Evolutionary conservation across 2,888 invertebrate genomes (phyloP), one percentile per base, ranked within the genome.

Genomic region (Tetramorium bicarinatum): DNA sequence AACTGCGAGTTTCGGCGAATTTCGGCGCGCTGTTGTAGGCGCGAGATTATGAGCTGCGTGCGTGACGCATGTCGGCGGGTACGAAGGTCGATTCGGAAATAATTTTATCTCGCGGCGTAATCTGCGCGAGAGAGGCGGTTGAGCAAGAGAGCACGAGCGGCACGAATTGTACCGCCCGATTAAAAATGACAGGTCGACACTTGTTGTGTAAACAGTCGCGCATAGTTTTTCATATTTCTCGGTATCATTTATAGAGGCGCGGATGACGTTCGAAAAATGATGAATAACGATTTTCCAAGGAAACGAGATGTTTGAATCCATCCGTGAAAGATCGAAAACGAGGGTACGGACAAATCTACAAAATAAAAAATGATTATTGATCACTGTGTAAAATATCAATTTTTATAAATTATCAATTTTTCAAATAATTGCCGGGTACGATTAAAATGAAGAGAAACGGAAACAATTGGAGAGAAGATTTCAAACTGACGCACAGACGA

Each of bases 81-180:
- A 72, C 88, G 85, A 83, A 87, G 87, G 85, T 88, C 85, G 83
- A 69, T 83, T 87, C 84, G 86, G 82, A 87, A 87, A 88, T 88
- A 86, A 89, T 87, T 88, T 82, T 85, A 87, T 87, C 87, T 61
- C 56, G n/a, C 67, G 41, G 38, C 74, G 83, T 81, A 84, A 87
- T 87, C 87, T 79, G 13, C 56, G 38, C n/a, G 34, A 59, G 44
- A 83, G 25, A 56, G 34, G 29, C 11, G n/a, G 34, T 75, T 34
- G 69, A 61, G 82, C 29, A n/a, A 67, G 52, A 56, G 56, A 56
- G 11, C 29, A 59, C 34, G 56, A 47, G 56, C 41, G 25, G 52
- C 38, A 34, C 62, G 66, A 72, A 85, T 79, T 82, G 83, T 54
- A 52, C 59, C 49, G 82, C 41, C 56, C 81, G 79, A 72, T 83